Evolutionary conservation across 1,140 invertebrate species (phyloP).

Genomic region (Anoplophora glabripennis): DNA sequence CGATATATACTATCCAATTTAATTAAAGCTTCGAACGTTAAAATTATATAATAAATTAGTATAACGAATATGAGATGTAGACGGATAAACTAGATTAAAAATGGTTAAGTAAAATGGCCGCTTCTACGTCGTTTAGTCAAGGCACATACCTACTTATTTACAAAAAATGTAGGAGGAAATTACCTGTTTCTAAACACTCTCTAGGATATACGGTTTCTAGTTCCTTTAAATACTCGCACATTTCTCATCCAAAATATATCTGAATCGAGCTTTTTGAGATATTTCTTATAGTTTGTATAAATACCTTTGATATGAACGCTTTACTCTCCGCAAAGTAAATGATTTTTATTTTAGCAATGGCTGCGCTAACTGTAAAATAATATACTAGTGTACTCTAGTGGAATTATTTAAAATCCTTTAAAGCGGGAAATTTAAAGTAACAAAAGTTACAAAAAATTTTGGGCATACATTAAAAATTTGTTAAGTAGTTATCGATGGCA

Average conservation of each 20-base stretch:
- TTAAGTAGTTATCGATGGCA: too few relatives aligned
- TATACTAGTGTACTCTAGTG: too few relatives aligned
- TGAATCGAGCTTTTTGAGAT: neutral
- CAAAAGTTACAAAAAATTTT: too few relatives aligned
- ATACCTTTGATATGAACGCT: constrained; percentile 6
- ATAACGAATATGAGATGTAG: neutral
- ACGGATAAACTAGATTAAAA: neutral
- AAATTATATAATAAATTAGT: neutral
- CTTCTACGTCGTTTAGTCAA: constrained; percentile 7
- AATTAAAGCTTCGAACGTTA: too few relatives aligned
- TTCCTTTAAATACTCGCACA: constrained; percentile 4
- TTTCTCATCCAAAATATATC: constrained; percentile 4
- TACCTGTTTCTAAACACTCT: constrained; percentile 1
- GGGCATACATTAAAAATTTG: too few relatives aligned
- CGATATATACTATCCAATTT: too few relatives aligned
- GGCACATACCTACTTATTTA: neutral
- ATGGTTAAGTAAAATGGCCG: constrained; percentile 9
- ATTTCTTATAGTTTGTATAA: constrained; percentile 5
- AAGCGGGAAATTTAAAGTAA: too few relatives aligned
- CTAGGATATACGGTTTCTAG: neutral
- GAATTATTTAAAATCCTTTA: too few relatives aligned
- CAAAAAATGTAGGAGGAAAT: neutral
- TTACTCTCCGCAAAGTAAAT: constrained; percentile 5
- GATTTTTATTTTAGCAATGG: neutral
- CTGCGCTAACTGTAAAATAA: too few relatives aligned